phyloP scores from a whole-genome alignment of 2,113 vertebrate species.

The Sus scrofa region T2T-Sscrofa CM000827.6:81053001-81053500 shows the following conservation, averaged over 20 bases:
- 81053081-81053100: not conserved
- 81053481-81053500: conserved; percentile 20
- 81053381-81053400: not conserved
- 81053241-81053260: not conserved
- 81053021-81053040: not conserved
- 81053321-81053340: not conserved
- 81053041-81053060: not conserved
- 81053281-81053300: not conserved
- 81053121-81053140: not conserved
- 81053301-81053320: not conserved
- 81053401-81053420: not conserved
- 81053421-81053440: not conserved
- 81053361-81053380: not conserved
- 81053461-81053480: conserved; percentile 7
- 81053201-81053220: not conserved
- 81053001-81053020: not conserved
- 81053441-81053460: conserved; percentile 7
- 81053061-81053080: not conserved
- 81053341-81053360: conserved; percentile 9
- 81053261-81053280: not conserved
- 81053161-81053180: not conserved
- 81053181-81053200: not conserved
- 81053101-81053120: not conserved
- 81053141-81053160: not conserved
- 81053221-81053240: not conserved